A percentile compares a stretch with the other conserved stretches of the same genome.
Evolutionary conservation across 2,888 invertebrate species (phyloP).

Genomic region (Trichogramma dendrolimi): DNA sequence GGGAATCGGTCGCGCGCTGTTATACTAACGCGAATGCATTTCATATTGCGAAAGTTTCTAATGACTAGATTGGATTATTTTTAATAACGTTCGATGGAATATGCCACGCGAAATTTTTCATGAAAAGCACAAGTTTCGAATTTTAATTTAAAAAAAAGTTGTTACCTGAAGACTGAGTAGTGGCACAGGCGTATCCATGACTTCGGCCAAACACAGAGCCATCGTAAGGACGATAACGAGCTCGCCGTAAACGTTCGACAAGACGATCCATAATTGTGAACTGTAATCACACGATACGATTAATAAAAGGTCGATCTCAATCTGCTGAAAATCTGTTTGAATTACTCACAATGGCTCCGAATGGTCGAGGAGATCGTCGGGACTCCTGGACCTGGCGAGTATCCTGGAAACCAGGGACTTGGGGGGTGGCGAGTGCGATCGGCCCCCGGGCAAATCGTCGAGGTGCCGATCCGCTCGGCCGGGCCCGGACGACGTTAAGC

Average conservation of each 20-base stretch:
- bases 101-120: too few relatives aligned
- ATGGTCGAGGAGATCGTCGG: slow-evolving; percentile 48
- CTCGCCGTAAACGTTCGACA: slow-evolving; percentile 57
- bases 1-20: too few relatives aligned
- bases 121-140: too few relatives aligned
- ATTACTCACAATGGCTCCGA: slow-evolving; percentile 52
- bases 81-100: too few relatives aligned
- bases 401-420: slow-evolving; percentile 46
- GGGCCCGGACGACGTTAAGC: slow-evolving; percentile 8
- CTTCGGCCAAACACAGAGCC: slow-evolving; percentile 56
- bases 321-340: background rate
- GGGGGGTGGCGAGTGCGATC: slow-evolving; percentile 37
- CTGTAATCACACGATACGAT: slow-evolving; percentile 38
- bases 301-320: background rate
- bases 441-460: slow-evolving; percentile 11
- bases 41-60: too few relatives aligned
- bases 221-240: slow-evolving; percentile 54
- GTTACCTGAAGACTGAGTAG: slow-evolving; percentile 56
- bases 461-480: background rate
- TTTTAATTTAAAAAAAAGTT: background rate
- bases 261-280: slow-evolving; percentile 54
- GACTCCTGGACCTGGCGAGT: slow-evolving; percentile 43
- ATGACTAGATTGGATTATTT: too few relatives aligned
- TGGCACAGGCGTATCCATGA: slow-evolving; percentile 56
- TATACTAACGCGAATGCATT: too few relatives aligned